A percentile compares a stretch with the other conserved stretches of the same genome.
Evolutionary conservation across 2,113 vertebrate species (phyloP).

Genomic region (Sarotherodon lohbergeri): DNA sequence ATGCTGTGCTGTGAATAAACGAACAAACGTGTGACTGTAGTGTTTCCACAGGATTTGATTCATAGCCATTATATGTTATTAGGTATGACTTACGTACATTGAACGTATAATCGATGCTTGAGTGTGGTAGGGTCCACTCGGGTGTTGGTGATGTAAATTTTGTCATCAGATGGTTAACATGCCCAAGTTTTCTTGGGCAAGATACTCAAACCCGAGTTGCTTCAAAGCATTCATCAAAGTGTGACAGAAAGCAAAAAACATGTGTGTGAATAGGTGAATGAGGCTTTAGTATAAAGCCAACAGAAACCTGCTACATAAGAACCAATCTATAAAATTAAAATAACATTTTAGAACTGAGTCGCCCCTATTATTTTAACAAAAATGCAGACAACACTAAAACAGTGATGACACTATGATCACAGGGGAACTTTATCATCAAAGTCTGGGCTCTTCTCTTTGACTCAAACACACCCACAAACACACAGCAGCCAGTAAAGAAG

Average conservation of each 20-base stretch:
- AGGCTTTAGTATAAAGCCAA: not conserved
- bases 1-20: not conserved
- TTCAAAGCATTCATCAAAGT: not conserved
- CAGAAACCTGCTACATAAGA: no score
- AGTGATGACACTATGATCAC: not conserved
- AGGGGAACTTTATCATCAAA: not conserved
- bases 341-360: not conserved
- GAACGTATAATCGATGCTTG: no score
- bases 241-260: not conserved
- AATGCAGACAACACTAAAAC: not conserved
- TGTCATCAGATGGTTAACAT: not conserved
- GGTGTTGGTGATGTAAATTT: not conserved
- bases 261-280: not conserved
- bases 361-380: not conserved
- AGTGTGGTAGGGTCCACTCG: not conserved
- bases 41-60: not conserved
- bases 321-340: not conserved
- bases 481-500: not conserved
- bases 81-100: not conserved
- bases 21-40: not conserved
- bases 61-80: not conserved
- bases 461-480: not conserved
- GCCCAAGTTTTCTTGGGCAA: not conserved
- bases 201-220: not conserved
- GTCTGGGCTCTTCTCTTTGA: not conserved